These are phyloP conservation scores for Endotricha flammealis DNA, from an alignment of 2,888 invertebrate genomes.

Conservation along the genomic window DNA sequence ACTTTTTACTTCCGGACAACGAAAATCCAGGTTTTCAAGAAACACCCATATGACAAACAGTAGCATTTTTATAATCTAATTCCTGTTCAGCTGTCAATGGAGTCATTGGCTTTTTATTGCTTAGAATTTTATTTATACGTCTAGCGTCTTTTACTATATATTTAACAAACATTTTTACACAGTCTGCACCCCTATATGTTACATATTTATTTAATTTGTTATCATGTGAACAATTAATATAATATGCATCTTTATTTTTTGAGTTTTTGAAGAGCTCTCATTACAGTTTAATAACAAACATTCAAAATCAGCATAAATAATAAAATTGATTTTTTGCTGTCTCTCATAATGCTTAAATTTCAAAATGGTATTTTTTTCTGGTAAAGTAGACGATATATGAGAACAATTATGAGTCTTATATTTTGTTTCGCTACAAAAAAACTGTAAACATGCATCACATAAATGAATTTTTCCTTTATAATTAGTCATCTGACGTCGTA, in stretches of 20 bases:
- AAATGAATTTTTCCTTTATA: slow-evolving; percentile 16
- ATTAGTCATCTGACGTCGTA: slow-evolving; percentile 15
- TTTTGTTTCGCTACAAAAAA: slow-evolving; percentile 14
- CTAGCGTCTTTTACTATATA: neutral
- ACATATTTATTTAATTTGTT: slow-evolving; percentile 14
- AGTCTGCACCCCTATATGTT: slow-evolving; percentile 7
- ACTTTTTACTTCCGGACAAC: no score
- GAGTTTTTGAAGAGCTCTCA: no score
- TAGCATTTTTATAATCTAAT: slow-evolving; percentile 1
- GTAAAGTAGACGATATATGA: slow-evolving; percentile 11
- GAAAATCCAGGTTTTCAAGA: no score
- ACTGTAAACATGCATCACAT: slow-evolving; percentile 19
- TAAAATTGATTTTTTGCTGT: slow-evolving; percentile 17
- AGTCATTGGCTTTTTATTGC: slow-evolving; percentile 5
- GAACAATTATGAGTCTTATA: slow-evolving; percentile 10
- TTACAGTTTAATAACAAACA: no score
- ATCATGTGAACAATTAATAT: slow-evolving; percentile 11
- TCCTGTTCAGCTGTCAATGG: slow-evolving; percentile 5
- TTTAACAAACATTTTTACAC: slow-evolving; percentile 14
- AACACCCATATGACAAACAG: slow-evolving; percentile 6
- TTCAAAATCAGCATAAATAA: neutral
- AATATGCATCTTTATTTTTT: slow-evolving; percentile 3
- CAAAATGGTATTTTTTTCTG: slow-evolving; percentile 11
- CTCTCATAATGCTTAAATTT: slow-evolving; percentile 18
- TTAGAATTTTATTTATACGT: neutral